These are phyloP conservation scores for Ophion costatus DNA, from an alignment of 2,888 invertebrate genomes.

Conservation along the genomic window DNA sequence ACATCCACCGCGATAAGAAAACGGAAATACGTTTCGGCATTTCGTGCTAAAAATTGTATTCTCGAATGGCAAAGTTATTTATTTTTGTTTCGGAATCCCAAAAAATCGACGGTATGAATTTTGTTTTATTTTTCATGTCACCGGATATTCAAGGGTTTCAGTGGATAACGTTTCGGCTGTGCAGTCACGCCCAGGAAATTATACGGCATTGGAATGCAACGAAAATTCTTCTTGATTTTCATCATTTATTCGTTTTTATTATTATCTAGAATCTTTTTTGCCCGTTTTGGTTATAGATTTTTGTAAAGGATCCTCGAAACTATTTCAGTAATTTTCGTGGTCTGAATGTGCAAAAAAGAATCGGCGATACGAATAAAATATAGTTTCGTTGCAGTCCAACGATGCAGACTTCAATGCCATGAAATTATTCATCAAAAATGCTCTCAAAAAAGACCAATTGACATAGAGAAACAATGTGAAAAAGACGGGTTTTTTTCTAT, in stretches of 20 bases:
- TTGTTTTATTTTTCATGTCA: not conserved
- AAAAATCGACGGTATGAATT: slow-evolving; percentile 22
- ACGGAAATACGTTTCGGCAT: not conserved
- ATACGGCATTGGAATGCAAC: not conserved
- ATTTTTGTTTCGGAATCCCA: not conserved
- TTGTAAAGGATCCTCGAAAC: no score
- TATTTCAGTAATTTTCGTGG: no score
- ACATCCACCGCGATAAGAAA: not conserved
- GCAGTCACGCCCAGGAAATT: not conserved
- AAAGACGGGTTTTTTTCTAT: not conserved
- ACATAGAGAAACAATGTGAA: not conserved
- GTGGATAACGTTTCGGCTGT: not conserved
- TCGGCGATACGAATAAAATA: no score
- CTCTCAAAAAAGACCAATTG: no score
- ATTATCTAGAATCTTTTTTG: no score
- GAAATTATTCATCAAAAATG: not conserved
- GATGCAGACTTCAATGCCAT: not conserved
- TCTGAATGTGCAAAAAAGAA: no score
- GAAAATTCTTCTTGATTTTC: no score
- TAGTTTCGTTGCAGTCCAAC: no score
- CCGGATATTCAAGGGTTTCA: slow-evolving; percentile 29
- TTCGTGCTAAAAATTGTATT: slow-evolving; percentile 6
- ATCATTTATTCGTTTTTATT: no score
- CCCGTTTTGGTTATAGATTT: no score
- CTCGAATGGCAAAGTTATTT: not conserved